These are phyloP conservation scores for Polyommatus icarus DNA, from an alignment of 2,888 invertebrate species.

Conservation along the genomic window DNA sequence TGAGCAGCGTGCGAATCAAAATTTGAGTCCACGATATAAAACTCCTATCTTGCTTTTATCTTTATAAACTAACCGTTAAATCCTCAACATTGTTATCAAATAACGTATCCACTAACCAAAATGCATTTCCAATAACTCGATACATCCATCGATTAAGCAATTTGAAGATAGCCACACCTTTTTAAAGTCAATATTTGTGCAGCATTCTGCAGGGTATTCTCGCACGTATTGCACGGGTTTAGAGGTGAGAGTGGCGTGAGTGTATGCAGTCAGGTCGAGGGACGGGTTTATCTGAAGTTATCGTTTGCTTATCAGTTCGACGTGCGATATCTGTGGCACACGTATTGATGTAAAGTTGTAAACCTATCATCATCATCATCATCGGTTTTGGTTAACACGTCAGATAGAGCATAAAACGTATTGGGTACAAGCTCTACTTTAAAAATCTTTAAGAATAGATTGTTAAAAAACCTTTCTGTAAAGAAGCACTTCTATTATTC, in stretches of 20 bases:
- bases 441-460: no score
- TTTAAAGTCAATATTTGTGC: constrained; percentile 28
- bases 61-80: neutral
- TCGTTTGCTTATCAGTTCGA: constrained; percentile 38
- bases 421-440: no score
- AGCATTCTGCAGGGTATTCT: neutral
- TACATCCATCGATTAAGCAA: constrained; percentile 27
- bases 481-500: no score
- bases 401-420: neutral
- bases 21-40: neutral
- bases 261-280: constrained; percentile 24
- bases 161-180: constrained; percentile 21
- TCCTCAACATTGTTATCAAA: neutral
- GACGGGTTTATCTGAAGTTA: constrained; percentile 41
- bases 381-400: neutral
- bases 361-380: neutral
- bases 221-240: neutral
- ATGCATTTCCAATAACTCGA: constrained; percentile 28
- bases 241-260: neutral
- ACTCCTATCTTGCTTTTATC: neutral
- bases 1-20: neutral
- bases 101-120: constrained; percentile 4
- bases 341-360: neutral
- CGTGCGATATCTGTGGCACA: constrained; percentile 35
- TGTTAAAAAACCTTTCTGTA: no score